Base-by-base conservation (phyloP, 2,113 vertebrate genomes). In the Odontophorus gujanensis region DNA sequence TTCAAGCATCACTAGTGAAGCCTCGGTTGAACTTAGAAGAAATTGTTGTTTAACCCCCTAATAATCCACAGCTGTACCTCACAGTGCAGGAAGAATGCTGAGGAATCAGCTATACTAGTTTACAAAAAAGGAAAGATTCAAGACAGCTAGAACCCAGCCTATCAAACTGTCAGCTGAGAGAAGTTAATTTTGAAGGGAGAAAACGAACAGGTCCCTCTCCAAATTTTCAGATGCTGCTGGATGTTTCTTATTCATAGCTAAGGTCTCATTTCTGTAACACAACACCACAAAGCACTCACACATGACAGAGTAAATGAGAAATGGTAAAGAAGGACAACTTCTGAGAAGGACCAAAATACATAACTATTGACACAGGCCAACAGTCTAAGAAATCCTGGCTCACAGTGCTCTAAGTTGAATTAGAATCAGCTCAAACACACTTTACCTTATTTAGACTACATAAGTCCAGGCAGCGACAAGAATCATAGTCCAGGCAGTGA, bases 181-280 rank as follows among this genome's bases (percentile, higher is more conserved):
- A 81, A 59, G 55, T 14, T 4, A 18, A 72, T 72, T 61, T 66
- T 43, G 22, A 74, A 77, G 25, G 2, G 50, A 63, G 58, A 11
- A 4, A 36, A 34, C 24, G 3, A 0, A 15, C 36, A 71, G 11
- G 5, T 19, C 9, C 2, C 20, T 7, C 30, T 22, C 61, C 42
- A 47, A 81, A 28, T 34, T 55, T 17, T 38, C 77, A 40, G 36
- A 45, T 48, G 51, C 4, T 55, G 63, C 11, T 53, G 48, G 65
- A 50, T 53, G 36, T 42, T 62, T 40, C 59, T 50, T 9, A 9
- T 28, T 57, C 45, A 8, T 30, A 32, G 45, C 50, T 45, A 2
- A 47, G n/a, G 7, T 26, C 66, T 94, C 20, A 32, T 19, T 53
- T 74, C 55, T 1, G 4, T 53, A 30, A 18, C 38, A 81, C 13